phyloP scores from a whole-genome alignment of 2,797 vertebrate species.

The Eupleurogrammus muticus region DNA sequence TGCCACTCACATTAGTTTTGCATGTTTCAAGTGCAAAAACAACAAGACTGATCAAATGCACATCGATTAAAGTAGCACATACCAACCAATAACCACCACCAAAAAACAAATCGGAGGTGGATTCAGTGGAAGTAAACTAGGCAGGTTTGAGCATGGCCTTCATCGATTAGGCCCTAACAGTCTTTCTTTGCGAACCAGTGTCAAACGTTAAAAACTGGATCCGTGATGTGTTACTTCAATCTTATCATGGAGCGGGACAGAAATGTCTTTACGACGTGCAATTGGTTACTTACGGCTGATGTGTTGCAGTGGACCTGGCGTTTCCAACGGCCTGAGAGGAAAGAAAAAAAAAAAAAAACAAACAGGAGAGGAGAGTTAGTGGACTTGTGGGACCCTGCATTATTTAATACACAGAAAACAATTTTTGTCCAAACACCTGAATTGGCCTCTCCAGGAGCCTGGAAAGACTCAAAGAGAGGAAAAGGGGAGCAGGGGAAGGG shows the following conservation, averaged over 20 bases:
- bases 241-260: not conserved
- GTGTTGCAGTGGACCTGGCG: constrained; percentile 25
- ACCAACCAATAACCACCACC: too few species aligned
- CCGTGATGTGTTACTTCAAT: not conserved
- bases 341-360: not conserved
- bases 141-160: too few species aligned
- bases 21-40: too few species aligned
- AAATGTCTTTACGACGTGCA: constrained; percentile 22
- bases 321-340: constrained; percentile 41
- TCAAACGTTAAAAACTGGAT: not conserved
- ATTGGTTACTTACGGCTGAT: constrained; percentile 48
- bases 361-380: not conserved
- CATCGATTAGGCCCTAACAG: too few species aligned
- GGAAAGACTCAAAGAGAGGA: constrained; percentile 28
- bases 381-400: constrained; percentile 37
- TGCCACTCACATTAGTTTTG: too few species aligned
- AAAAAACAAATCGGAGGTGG: too few species aligned
- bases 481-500: not conserved
- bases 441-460: constrained; percentile 30
- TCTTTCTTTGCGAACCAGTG: too few species aligned
- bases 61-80: too few species aligned
- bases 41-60: too few species aligned
- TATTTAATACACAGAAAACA: constrained; percentile 44
- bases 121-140: too few species aligned
- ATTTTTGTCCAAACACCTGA: constrained; percentile 33